Percentiles rank a stretch among this genome's conserved stretches.
Evolutionary conservation across 2,888 invertebrate genomes (phyloP).

Genomic region (Mechanitis mazaeus): DNA sequence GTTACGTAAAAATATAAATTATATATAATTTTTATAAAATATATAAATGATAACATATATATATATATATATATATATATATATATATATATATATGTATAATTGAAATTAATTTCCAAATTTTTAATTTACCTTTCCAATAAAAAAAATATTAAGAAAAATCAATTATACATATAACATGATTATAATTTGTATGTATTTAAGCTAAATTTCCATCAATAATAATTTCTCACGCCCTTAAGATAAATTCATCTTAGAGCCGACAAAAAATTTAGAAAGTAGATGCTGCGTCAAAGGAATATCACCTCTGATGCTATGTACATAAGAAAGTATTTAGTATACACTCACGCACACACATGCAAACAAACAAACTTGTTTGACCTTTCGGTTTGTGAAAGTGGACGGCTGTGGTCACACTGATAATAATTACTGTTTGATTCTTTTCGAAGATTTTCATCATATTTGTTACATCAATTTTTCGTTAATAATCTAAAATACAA

Average conservation of each 20-base stretch:
- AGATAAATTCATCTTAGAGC: constrained; percentile 14
- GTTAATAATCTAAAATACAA: too few species aligned
- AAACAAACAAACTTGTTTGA: constrained; percentile 44
- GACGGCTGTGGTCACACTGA: constrained; percentile 29
- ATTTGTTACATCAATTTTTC: too few species aligned
- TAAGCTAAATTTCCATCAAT: background rate
- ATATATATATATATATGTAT: too few species aligned
- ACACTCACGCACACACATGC: constrained; percentile 32
- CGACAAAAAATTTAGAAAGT: constrained; percentile 59
- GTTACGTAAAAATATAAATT: too few species aligned
- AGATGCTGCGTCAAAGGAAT: constrained; percentile 41
- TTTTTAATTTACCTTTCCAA: too few species aligned
- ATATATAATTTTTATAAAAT: too few species aligned
- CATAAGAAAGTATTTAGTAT: constrained; percentile 27
- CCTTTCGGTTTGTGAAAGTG: constrained; percentile 67
- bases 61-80: too few species aligned
- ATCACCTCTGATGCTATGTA: constrained; percentile 2
- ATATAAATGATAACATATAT: too few species aligned
- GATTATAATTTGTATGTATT: too few species aligned
- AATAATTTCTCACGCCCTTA: constrained; percentile 19
- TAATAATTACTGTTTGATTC: constrained; percentile 8
- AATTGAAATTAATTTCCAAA: too few species aligned
- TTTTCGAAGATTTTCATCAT: background rate
- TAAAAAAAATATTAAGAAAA: too few species aligned
- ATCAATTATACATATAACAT: too few species aligned